A percentile compares a stretch with the other conserved stretches of the same genome.
phyloP scores from a whole-genome alignment of 1,140 invertebrate genomes.

The Scaptomyza pallida region DNA sequence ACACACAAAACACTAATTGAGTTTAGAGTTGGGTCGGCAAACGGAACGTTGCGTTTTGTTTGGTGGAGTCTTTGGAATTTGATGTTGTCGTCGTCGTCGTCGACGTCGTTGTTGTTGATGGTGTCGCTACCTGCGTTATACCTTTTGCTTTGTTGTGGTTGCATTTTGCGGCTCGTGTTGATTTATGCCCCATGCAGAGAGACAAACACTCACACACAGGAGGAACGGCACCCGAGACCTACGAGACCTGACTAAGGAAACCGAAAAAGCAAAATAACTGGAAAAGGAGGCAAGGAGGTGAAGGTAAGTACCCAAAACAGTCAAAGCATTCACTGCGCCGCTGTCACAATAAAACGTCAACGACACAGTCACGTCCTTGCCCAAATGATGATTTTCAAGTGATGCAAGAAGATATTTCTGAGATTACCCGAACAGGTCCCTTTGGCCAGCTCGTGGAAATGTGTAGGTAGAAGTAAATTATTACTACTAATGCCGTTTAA shows the following conservation, averaged over 20 bases:
- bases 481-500: slow-evolving; percentile 60
- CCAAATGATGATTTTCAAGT: slow-evolving; percentile 41
- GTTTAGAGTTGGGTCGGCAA: slow-evolving; percentile 46
- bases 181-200: slow-evolving; percentile 68
- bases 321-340: slow-evolving; percentile 15
- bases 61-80: slow-evolving; percentile 44
- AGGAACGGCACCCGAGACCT: slow-evolving; percentile 26
- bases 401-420: slow-evolving; percentile 42
- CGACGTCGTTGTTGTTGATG: slow-evolving; percentile 11
- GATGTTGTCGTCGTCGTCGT: slow-evolving; percentile 51
- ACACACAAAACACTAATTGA: slow-evolving; percentile 66
- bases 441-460: background rate
- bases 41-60: slow-evolving; percentile 47
- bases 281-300: background rate
- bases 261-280: slow-evolving; percentile 1
- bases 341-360: slow-evolving; percentile 72
- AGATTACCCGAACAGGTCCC: slow-evolving; percentile 39
- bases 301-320: slow-evolving; percentile 10
- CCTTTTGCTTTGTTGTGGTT: slow-evolving; percentile 47
- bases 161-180: slow-evolving; percentile 62
- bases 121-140: slow-evolving; percentile 55
- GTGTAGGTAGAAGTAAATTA: slow-evolving; percentile 54
- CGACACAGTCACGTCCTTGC: slow-evolving; percentile 68
- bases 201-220: slow-evolving; percentile 14
- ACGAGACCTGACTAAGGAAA: slow-evolving; percentile 44